Conservation (phyloP, 2,888 invertebrate species). For the Conus canariensis region DNA sequence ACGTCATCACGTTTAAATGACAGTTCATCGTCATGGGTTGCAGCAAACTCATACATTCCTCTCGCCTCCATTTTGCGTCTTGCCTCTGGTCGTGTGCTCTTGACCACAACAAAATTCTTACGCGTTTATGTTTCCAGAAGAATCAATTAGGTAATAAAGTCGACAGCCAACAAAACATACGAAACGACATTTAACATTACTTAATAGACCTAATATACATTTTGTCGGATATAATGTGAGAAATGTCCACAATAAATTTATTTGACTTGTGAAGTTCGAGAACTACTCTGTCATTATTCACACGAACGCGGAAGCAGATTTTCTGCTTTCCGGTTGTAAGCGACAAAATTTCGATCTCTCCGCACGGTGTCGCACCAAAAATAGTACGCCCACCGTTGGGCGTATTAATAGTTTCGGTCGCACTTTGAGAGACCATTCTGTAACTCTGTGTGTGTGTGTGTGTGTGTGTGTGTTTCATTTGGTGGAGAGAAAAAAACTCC, state of each 20-base stretch:
- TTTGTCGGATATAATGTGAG: neutral
- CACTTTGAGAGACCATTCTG: too few species aligned
- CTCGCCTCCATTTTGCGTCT: conserved; percentile 93
- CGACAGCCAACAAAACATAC: too few species aligned
- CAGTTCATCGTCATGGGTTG: conserved; percentile 99
- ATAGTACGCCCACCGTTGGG: too few species aligned
- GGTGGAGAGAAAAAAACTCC: too few species aligned
- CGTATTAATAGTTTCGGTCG: too few species aligned
- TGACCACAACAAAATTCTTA: conserved; percentile 24
- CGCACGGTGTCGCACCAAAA: too few species aligned
- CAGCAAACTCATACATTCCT: conserved; percentile 99
- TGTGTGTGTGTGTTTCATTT: too few species aligned
- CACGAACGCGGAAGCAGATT: neutral
- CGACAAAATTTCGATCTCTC: too few species aligned
- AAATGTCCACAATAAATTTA: neutral
- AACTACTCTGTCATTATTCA: neutral
- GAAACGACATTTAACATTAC: too few species aligned
- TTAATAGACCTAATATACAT: too few species aligned
- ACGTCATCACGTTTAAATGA: conserved; percentile 97
- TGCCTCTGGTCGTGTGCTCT: neutral
- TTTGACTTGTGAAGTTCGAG: neutral
- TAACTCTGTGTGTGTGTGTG: too few species aligned
- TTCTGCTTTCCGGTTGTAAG: neutral
- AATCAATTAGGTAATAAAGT: neutral
- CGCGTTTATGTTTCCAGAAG: neutral